Conservation (phyloP, 30 jellyfish, hydroid and myxozoan genomes). For the Aurelia coerulea region DNA sequence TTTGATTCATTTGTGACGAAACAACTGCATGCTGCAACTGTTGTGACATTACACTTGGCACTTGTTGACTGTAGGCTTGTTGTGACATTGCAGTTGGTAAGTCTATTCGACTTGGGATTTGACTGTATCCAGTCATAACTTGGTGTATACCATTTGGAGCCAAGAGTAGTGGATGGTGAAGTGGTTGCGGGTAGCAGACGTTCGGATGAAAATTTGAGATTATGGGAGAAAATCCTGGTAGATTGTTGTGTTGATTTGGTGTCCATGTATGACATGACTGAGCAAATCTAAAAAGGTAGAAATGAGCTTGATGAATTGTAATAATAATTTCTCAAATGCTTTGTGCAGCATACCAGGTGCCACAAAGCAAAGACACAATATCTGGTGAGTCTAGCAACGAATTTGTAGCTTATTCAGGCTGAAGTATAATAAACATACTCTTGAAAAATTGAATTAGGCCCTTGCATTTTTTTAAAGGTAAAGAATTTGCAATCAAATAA, state of each 20-base stretch:
- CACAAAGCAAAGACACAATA: too few species aligned
- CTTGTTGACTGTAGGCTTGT: slow-evolving; percentile 18
- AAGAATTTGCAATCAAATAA: too few species aligned
- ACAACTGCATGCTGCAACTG: slow-evolving; percentile 8
- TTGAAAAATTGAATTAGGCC: too few species aligned
- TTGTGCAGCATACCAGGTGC: too few species aligned
- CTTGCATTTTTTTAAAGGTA: too few species aligned
- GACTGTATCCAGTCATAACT: neutral
- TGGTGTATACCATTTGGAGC: slow-evolving; percentile 41
- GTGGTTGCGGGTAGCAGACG: slow-evolving; percentile 49
- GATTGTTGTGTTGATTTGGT: slow-evolving; percentile 29
- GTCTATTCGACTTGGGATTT: neutral
- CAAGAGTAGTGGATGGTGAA: slow-evolving; percentile 54
- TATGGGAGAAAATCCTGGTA: neutral
- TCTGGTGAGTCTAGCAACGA: too few species aligned
- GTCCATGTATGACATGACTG: slow-evolving; percentile 36
- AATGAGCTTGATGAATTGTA: too few species aligned
- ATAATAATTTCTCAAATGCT: too few species aligned
- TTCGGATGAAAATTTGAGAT: slow-evolving; percentile 21
- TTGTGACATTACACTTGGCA: slow-evolving; percentile 13
- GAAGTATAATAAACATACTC: too few species aligned
- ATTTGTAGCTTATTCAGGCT: too few species aligned
- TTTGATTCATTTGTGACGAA: neutral
- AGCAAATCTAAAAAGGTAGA: slow-evolving; percentile 5
- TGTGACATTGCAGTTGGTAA: neutral